A percentile compares a stretch with the other conserved stretches of the same genome.
Evolutionary conservation across 1,140 invertebrate species (phyloP).

Genomic region (Coptotermes formosanus): DNA sequence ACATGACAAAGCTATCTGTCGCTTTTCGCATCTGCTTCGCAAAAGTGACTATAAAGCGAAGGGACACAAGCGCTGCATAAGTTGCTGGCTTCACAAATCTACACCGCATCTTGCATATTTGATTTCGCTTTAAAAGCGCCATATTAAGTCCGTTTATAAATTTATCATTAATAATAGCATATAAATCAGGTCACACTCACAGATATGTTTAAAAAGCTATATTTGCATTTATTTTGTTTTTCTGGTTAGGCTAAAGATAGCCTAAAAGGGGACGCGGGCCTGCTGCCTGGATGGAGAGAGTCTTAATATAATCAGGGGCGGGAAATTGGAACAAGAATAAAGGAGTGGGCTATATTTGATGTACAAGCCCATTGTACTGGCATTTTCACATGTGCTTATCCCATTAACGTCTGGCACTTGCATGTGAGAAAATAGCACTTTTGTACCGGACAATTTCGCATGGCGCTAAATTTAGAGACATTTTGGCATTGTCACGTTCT

Average conservation of each 20-base stretch:
- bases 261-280: background rate
- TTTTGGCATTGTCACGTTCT: background rate
- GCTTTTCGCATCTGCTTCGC: too few relatives aligned
- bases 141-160: background rate
- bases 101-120: too few relatives aligned
- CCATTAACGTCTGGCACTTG: background rate
- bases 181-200: background rate
- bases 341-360: background rate
- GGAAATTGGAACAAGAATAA: background rate
- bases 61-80: too few relatives aligned
- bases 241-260: background rate
- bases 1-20: too few relatives aligned
- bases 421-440: background rate
- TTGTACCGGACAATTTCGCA: background rate
- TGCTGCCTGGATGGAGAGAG: background rate
- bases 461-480: background rate
- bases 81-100: too few relatives aligned
- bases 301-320: background rate
- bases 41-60: too few relatives aligned
- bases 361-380: background rate
- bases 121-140: too few relatives aligned
- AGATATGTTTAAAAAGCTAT: background rate
- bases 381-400: background rate
- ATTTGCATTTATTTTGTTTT: background rate
- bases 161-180: background rate